phyloP scores from a whole-genome alignment of 2,888 invertebrate species.

The Cerceris ruficornis region DNA sequence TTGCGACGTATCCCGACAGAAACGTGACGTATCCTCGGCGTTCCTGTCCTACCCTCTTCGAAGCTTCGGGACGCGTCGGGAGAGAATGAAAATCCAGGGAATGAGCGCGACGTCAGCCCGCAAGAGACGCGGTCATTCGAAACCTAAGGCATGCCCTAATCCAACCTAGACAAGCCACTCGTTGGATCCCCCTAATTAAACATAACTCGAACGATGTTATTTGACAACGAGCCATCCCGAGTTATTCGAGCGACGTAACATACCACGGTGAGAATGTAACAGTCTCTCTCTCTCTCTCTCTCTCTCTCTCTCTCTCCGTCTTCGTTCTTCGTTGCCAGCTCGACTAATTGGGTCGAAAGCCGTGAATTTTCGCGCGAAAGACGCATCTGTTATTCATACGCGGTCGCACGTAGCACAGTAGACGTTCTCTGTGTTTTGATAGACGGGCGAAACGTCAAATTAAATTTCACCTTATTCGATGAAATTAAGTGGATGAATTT shows the following conservation, averaged over 20 bases:
- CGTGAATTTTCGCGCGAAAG: not conserved
- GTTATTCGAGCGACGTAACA: slow-evolving; percentile 33
- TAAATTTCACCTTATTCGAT: not conserved
- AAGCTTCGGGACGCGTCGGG: not conserved
- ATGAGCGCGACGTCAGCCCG: slow-evolving; percentile 36
- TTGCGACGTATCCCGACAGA: slow-evolving; percentile 26
- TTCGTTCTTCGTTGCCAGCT: not conserved
- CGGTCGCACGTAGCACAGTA: not conserved
- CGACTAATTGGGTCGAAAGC: not conserved
- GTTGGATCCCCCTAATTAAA: slow-evolving; percentile 44
- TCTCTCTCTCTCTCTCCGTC: not conserved
- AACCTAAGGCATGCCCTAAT: slow-evolving; percentile 35
- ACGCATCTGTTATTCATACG: not conserved
- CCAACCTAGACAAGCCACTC: slow-evolving; percentile 20
- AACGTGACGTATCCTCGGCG: slow-evolving; percentile 29
- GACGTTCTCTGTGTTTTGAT: not conserved
- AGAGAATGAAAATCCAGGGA: slow-evolving; percentile 52
- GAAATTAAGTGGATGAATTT: not conserved
- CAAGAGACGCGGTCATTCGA: slow-evolving; percentile 45
- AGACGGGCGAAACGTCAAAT: not conserved
- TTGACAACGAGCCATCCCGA: slow-evolving; percentile 25
- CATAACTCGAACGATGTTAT: slow-evolving; percentile 41
- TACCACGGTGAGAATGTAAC: slow-evolving; percentile 20
- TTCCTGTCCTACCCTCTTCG: not conserved
- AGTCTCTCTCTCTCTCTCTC: not conserved